Base-by-base conservation (phyloP, 1,140 invertebrate genomes). In the Oncopeltus fasciatus region DNA sequence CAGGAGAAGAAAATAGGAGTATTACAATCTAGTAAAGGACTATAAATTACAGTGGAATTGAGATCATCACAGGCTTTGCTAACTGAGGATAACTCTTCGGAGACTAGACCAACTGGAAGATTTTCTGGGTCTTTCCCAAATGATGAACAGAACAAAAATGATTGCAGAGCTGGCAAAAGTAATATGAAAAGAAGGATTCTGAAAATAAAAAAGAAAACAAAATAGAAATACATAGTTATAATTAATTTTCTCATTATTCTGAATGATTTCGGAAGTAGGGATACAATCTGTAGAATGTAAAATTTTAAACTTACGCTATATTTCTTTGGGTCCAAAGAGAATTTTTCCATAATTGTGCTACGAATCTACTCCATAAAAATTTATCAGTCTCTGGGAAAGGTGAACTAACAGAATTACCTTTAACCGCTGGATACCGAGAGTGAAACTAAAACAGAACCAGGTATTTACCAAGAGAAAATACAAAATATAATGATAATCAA, bases 131-230 rank as follows among this genome's bases (percentile, higher is more conserved):
- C 85, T 26, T 80, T 77, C 5, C 91, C 91, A 57, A 94, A 83
- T 14, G 88, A 82, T 29, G 85, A 66, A 73, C 91, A 88, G 71
- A 94, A 94, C 0, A 86, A 74, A 4, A 82, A 74, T n/a, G 87
- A 76, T 78, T 93, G 83, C 9, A 92, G 71, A 2, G 90, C 75
- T 1, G 92, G 92, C 65, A 95, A 83, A 27, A 90, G 65, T 26
- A 92, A 76, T 59, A 90, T 83, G 71, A 94, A 95, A 60, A 86
- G 69, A 11, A 91, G 73, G 5, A 86, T 82, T 2, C 88, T 90
- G 72, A 56, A 77, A 76, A 60, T 68, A 68, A 46, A 57, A 68
- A 49, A 64, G 47, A 53, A 56, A n/a, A n/a, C n/a, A n/a, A n/a
- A n/a, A n/a, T n/a, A n/a, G n/a, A n/a, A n/a, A n/a, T n/a, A n/a